Evolutionary conservation across 2,888 invertebrate genomes (phyloP), one percentile per base, ranked within the genome.

Genomic region (Cataglyphis rosenhaueri): DNA sequence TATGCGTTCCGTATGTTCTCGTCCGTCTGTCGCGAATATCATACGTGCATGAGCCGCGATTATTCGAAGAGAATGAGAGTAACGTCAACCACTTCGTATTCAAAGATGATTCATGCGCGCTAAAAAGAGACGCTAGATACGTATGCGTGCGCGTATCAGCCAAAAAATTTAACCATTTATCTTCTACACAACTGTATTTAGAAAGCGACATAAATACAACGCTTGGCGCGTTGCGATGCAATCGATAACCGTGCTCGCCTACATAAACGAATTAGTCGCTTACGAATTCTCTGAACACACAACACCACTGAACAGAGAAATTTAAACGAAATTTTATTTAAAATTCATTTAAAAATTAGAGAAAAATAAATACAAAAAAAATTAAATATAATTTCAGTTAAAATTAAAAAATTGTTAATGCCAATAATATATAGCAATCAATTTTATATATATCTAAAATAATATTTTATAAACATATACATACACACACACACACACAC

Each of bases 1-100:
- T 55, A 55, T 74, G 73, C 81, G 41, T 71, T 81, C 81, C 66
- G 38, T 68, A 57, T 55, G 81, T 44, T 64, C 66, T 68, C 75
- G 65, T 32, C 81, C 55, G 62, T 71, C n/a, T 61, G 38, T 71
- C 73, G 35, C 75, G 79, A 81, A 25, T 68, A 12, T 9, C 86
- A 87, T 84, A 87, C 89, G 86, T 83, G 87, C 90, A 91, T 88
- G 89, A 90, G 84, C 64, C 81, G 86, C 86, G 86, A 90, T 91
- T 88, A 88, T 91, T 89, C 89, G 83, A 85, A 25, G 83, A 81
- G 86, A 84, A 91, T 88, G 87, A 90, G 87, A 91, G 90, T 89
- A 88, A 89, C 87, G 83, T 84, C 83, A 66, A 82, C 81, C 85
- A 66, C 74, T 92, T 88, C 84, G 85, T 90, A 91, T 92, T 91